Evolutionary conservation across 2,888 invertebrate genomes (phyloP).

Genomic region (Acleris laterana): DNA sequence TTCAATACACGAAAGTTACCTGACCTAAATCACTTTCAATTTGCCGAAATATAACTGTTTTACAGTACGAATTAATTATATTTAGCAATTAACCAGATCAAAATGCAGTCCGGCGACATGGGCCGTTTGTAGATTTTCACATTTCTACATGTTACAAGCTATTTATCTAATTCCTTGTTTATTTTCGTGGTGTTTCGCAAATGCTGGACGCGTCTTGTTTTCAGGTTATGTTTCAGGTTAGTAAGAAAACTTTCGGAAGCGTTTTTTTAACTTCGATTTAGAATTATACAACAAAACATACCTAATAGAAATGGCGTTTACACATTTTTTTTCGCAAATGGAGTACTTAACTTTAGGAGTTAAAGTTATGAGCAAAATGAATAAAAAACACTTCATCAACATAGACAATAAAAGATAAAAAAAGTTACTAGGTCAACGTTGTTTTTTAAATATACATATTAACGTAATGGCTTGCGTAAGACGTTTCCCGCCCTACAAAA

Average conservation of each 20-base stretch:
- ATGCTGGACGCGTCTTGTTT: slow-evolving; percentile 36
- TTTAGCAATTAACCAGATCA: slow-evolving; percentile 78
- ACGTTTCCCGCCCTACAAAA: slow-evolving; percentile 1
- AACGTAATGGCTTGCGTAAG: no score
- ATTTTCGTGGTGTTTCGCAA: slow-evolving; percentile 52
- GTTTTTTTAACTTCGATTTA: background rate
- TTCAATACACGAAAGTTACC: slow-evolving; percentile 1
- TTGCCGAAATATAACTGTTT: slow-evolving; percentile 61
- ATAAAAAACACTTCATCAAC: no score
- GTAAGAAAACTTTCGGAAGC: background rate
- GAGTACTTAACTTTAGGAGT: no score
- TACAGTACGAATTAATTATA: slow-evolving; percentile 71
- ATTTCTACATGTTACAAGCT: slow-evolving; percentile 55
- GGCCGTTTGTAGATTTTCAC: slow-evolving; percentile 70
- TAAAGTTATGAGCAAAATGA: no score
- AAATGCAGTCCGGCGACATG: slow-evolving; percentile 74
- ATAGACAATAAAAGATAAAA: no score
- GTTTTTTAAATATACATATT: no score
- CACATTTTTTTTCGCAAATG: no score
- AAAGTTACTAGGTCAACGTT: no score
- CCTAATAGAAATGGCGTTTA: no score
- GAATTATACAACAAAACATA: background rate
- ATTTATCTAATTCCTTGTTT: slow-evolving; percentile 69
- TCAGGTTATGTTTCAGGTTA: slow-evolving; percentile 1
- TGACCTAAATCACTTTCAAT: slow-evolving; percentile 54